phyloP scores from a whole-genome alignment of 2,113 vertebrate genomes.

The Procavia capensis region DNA sequence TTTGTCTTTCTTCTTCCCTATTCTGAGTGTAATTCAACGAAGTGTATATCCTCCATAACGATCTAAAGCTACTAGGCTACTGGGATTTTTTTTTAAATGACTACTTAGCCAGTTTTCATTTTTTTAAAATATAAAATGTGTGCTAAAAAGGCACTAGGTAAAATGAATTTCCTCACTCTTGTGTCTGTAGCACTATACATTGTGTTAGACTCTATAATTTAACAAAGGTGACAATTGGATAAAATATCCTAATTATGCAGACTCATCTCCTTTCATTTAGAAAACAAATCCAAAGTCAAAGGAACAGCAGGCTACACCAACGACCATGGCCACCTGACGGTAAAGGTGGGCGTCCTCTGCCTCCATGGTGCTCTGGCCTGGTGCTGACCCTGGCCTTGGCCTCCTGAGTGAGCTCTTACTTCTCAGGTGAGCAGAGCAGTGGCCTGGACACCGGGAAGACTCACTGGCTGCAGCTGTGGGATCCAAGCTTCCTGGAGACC shows the following conservation, averaged over 20 bases:
- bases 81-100: slow-evolving; percentile 60
- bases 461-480: slow-evolving; percentile 76
- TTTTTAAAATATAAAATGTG: slow-evolving; percentile 70
- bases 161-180: slow-evolving; percentile 66
- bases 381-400: neutral
- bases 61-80: slow-evolving; percentile 54
- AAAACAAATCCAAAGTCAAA: slow-evolving; percentile 37
- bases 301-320: neutral
- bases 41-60: slow-evolving; percentile 21
- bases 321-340: neutral
- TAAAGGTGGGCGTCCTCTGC: neutral
- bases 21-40: slow-evolving; percentile 51
- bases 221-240: slow-evolving; percentile 54
- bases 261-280: slow-evolving; percentile 38
- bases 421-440: too few species aligned
- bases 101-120: slow-evolving; percentile 33
- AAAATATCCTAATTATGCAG: slow-evolving; percentile 45
- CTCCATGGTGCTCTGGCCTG: neutral
- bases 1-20: slow-evolving; percentile 36
- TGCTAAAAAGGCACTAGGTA: slow-evolving; percentile 83
- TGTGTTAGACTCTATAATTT: slow-evolving; percentile 58
- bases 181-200: slow-evolving; percentile 47
- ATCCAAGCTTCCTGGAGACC: slow-evolving; percentile 77
- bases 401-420: rapidly evolving
- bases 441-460: neutral